These are phyloP conservation scores for Rhodeus uyekii DNA, from an alignment of 2,797 vertebrate genomes.

Conservation along the genomic window DNA sequence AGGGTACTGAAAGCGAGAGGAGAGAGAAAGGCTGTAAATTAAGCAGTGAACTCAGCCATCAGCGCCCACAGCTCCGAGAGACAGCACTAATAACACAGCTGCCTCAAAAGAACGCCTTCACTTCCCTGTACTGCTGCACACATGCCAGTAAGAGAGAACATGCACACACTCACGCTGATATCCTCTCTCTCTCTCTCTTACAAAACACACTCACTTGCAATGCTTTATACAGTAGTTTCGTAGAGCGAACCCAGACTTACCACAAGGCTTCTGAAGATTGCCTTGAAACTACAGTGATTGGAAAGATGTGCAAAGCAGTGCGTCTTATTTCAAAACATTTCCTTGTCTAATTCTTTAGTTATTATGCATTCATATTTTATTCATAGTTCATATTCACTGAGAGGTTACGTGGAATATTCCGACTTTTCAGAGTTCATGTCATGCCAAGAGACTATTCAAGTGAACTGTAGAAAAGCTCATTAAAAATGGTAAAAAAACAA, in stretches of 20 bases:
- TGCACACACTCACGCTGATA: slow-evolving; percentile 26
- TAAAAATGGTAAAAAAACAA: not conserved
- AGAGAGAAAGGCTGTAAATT: slow-evolving; percentile 25
- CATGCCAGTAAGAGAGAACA: slow-evolving; percentile 5
- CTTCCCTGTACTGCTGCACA: slow-evolving; percentile 13
- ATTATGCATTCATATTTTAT: not conserved
- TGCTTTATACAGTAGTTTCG: not conserved
- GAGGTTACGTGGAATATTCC: not conserved
- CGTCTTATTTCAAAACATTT: not conserved
- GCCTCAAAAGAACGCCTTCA: slow-evolving; percentile 10
- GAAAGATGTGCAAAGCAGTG: not conserved
- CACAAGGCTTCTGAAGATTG: not conserved
- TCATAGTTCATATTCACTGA: not conserved
- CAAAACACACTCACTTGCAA: not conserved
- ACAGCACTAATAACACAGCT: slow-evolving; percentile 32
- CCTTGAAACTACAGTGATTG: not conserved
- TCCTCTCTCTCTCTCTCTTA: slow-evolving; percentile 7
- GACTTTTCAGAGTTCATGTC: not conserved
- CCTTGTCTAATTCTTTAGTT: not conserved
- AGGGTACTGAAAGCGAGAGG: slow-evolving; percentile 34
- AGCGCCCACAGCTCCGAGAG: slow-evolving; percentile 36
- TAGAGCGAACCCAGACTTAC: not conserved
- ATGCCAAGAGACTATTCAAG: not conserved
- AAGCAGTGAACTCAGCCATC: slow-evolving; percentile 29
- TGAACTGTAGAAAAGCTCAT: not conserved